Conservation (phyloP, 2,888 invertebrate species). For the Hylaea fasciaria region DNA sequence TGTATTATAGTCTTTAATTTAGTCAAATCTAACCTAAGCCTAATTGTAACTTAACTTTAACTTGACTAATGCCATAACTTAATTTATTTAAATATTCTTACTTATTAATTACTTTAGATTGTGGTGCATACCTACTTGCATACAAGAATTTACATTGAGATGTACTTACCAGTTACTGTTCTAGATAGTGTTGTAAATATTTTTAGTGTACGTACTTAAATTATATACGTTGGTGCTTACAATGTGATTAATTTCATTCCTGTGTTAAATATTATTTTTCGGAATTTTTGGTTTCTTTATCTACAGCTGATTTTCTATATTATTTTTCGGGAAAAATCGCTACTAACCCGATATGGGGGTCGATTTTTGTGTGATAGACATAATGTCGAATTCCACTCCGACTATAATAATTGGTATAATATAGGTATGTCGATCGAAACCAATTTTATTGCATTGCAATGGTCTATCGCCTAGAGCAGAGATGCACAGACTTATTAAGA, state of each 20-base stretch:
- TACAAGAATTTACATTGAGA: too few species aligned
- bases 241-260: conserved; percentile 31
- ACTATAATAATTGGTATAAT: too few species aligned
- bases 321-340: too few species aligned
- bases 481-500: too few species aligned
- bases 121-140: conserved; percentile 1
- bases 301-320: too few species aligned
- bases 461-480: too few species aligned
- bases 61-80: conserved; percentile 43
- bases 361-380: neutral
- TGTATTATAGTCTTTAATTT: conserved; percentile 22
- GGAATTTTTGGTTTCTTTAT: neutral
- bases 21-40: conserved; percentile 28
- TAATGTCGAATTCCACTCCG: too few species aligned
- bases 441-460: too few species aligned
- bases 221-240: conserved; percentile 27
- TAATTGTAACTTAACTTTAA: conserved; percentile 31
- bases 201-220: conserved; percentile 17
- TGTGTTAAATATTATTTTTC: neutral
- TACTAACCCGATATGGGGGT: neutral
- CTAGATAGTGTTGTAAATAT: conserved; percentile 21
- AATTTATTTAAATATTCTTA: conserved; percentile 40
- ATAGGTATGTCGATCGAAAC: too few species aligned
- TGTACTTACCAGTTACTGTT: neutral
- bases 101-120: conserved; percentile 8